Percentiles rank a stretch among this genome's conserved stretches.
phyloP scores from a whole-genome alignment of 2,797 vertebrate genomes.

The Myotis pilosus region DNA sequence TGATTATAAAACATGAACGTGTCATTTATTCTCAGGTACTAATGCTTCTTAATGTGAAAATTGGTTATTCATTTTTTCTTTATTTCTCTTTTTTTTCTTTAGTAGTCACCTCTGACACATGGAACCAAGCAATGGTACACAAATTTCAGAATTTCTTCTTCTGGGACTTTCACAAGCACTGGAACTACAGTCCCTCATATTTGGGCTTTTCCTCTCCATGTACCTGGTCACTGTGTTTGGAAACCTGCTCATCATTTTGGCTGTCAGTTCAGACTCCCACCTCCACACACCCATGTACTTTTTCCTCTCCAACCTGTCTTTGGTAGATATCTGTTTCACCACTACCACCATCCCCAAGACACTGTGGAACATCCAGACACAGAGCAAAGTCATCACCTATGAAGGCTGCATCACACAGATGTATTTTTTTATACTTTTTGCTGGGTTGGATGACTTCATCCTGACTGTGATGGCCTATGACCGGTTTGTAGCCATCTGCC shows the following conservation, averaged over 20 bases:
- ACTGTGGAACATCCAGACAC: not conserved
- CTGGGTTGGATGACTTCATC: conserved; percentile 50
- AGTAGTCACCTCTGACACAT: not conserved
- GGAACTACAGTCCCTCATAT: conserved; percentile 22
- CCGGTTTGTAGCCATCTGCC: conserved; percentile 66
- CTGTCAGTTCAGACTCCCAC: not conserved
- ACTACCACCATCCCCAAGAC: not conserved
- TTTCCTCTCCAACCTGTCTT: conserved; percentile 66
- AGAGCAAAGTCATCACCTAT: not conserved
- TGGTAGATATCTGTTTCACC: conserved; percentile 23
- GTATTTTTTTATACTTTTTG: conserved; percentile 60
- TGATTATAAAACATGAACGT: not conserved
- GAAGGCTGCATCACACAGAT: conserved; percentile 43
- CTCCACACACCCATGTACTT: conserved; percentile 75
- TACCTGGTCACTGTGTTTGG: conserved; percentile 62
- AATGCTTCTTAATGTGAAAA: not conserved
- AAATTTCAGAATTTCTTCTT: conserved; percentile 47
- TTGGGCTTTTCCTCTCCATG: conserved; percentile 34
- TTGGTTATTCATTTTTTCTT: not conserved
- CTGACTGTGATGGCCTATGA: conserved; percentile 74
- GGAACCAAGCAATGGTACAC: conserved; percentile 44
- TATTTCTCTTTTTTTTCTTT: not conserved
- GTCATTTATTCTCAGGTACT: not conserved
- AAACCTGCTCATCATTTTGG: conserved; percentile 59
- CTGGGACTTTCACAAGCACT: conserved; percentile 50